These are phyloP conservation scores for Machaerirhynchus nigripectus DNA, from an alignment of 2,113 vertebrate species.

Conservation along the genomic window DNA sequence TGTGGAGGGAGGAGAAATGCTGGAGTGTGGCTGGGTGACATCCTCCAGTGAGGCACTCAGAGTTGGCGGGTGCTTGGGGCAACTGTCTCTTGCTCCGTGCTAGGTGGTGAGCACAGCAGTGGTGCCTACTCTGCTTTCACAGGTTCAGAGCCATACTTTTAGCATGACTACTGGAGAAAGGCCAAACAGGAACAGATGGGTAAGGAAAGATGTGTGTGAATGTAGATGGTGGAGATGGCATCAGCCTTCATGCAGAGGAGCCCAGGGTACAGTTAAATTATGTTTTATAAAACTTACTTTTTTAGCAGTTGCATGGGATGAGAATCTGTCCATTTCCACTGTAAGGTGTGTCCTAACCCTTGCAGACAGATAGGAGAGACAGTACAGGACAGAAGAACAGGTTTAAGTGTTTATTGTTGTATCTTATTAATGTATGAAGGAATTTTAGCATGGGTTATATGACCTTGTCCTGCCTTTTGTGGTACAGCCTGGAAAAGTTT, in stretches of 20 bases:
- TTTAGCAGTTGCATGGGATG: not conserved
- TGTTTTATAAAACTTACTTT: constrained; percentile 1
- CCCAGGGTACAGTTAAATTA: not conserved
- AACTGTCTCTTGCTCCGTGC: constrained; percentile 20
- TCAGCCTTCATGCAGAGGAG: constrained; percentile 27
- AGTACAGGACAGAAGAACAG: not conserved
- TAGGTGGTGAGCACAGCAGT: constrained; percentile 42
- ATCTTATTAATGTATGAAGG: not conserved
- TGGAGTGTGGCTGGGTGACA: constrained; percentile 32
- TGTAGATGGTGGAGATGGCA: constrained; percentile 36
- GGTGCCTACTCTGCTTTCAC: constrained; percentile 49
- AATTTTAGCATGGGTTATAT: not conserved
- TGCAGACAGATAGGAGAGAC: not conserved
- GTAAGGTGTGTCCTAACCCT: not conserved
- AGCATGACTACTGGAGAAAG: constrained; percentile 48
- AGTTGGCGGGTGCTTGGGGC: constrained; percentile 48
- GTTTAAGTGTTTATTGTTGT: not conserved
- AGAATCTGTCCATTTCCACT: not conserved
- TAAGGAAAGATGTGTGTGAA: constrained; percentile 46
- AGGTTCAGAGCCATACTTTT: constrained; percentile 51
- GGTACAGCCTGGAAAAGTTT: not conserved
- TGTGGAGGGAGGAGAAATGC: constrained; percentile 24
- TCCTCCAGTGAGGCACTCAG: constrained; percentile 15
- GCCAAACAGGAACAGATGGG: constrained; percentile 59
- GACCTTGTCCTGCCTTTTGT: not conserved